Percentiles rank a stretch among this genome's conserved stretches.
Conservation (phyloP, 2,888 invertebrate genomes). For the Junonia oenone region DNA sequence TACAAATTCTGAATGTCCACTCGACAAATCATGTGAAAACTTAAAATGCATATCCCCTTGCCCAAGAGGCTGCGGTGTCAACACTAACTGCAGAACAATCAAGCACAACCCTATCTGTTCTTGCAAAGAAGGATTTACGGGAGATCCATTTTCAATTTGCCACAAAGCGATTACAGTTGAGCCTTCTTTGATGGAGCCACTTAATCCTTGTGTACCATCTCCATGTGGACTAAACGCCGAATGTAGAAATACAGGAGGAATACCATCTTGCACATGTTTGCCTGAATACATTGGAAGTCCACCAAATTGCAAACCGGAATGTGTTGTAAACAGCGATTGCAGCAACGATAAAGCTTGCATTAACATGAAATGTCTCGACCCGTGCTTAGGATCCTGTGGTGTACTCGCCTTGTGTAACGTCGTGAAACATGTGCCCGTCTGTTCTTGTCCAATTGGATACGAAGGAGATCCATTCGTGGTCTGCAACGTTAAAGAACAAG, state of each 20-base stretch:
- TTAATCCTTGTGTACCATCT: conserved; percentile 85
- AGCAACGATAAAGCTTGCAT: conserved; percentile 86
- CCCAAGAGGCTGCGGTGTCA: conserved; percentile 84
- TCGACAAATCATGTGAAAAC: conserved; percentile 83
- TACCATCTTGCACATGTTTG: conserved; percentile 84
- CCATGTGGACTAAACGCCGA: conserved; percentile 87
- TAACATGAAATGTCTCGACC: conserved; percentile 86
- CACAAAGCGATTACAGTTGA: conserved; percentile 48
- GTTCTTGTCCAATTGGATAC: conserved; percentile 81
- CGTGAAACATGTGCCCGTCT: conserved; percentile 87
- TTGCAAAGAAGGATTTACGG: conserved; percentile 81
- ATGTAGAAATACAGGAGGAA: conserved; percentile 74
- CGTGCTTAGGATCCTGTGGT: conserved; percentile 89
- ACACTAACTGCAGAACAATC: conserved; percentile 84
- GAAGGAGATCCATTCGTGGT: conserved; percentile 87
- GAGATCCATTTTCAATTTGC: conserved; percentile 82
- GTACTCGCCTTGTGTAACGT: conserved; percentile 85
- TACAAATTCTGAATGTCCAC: conserved; percentile 83
- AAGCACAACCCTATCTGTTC: conserved; percentile 86
- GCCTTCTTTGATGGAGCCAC: conserved; percentile 39
- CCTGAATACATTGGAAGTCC: conserved; percentile 84
- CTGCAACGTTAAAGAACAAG: conserved; percentile 78
- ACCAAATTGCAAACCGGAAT: conserved; percentile 87
- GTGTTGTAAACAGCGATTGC: conserved; percentile 86
- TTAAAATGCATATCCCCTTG: conserved; percentile 87